Evolutionary conservation across 1,140 invertebrate species (phyloP), one percentile per base, ranked within the genome.

Genomic region (Calliphora vicina): DNA sequence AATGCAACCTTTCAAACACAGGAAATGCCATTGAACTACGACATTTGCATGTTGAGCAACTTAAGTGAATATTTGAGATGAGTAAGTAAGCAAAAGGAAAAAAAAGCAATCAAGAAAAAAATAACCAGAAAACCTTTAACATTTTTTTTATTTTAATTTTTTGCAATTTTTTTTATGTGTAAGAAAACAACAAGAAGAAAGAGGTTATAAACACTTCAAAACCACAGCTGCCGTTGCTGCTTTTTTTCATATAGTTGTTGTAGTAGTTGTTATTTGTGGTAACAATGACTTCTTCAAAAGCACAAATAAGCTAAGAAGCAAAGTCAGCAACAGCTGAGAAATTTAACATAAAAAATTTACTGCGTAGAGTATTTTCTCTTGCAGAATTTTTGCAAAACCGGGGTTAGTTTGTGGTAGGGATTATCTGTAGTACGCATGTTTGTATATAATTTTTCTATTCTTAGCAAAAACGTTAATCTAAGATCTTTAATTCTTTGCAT

Each of bases 301-400:
- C 1, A 17, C 29, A 17, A 76, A 78, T 45, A 23, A 45, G 20
- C 25, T 13, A 78, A 78, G n/a, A 23, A 35, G 1, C 42, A 35
- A 43, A 43, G 35, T n/a, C 45, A 78, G 74, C 35, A 78, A 78
- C 74, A 78, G n/a, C 74, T 78, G 35, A 78, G n/a, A 67, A 67
- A 67, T 23, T 57, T n/a, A n/a, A n/a, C n/a, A n/a, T n/a, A n/a
- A n/a, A n/a, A n/a, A n/a, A n/a, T 57, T 17, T 17, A 35, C 50
- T n/a, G n/a, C 25, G 26, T 1, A 35, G 73, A 35, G 35, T 2
- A 35, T 5, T 10, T 35, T 35, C 8, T n/a, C 13, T 57, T 57
- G 5, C 12, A 57, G 15, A 57, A 57, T 25, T 67, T 20, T 23
- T 67, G 61, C 61, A 67, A 67, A 67, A 67, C 23, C n/a, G n/a